Percentiles rank a stretch among this genome's conserved stretches.
Conservation (phyloP, 1,140 invertebrate genomes). For the Maconellicoccus hirsutus region DNA sequence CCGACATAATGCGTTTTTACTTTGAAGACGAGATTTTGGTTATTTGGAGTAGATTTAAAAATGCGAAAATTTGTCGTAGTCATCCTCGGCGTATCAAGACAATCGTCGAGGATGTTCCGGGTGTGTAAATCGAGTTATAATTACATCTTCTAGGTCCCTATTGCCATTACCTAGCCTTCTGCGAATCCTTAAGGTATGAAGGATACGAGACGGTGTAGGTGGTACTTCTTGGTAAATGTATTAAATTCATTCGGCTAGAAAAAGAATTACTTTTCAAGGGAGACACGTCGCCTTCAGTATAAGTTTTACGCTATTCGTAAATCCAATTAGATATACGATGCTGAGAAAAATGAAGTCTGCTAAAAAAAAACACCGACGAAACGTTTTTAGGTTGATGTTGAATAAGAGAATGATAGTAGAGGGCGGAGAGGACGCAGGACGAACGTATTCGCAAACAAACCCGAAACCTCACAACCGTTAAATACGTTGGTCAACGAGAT, state of each 20-base stretch:
- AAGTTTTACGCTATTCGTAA: not conserved
- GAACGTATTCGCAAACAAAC: not conserved
- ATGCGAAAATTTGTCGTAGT: no score
- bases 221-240: not conserved
- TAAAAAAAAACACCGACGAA: not conserved
- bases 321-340: not conserved
- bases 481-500: constrained; percentile 4
- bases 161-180: no score
- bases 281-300: not conserved
- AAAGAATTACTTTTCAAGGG: not conserved
- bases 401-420: not conserved
- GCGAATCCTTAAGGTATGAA: no score
- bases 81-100: no score
- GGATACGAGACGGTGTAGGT: no score
- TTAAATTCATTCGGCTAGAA: not conserved
- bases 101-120: no score
- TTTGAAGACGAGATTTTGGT: no score
- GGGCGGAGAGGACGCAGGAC: not conserved
- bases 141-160: no score
- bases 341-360: constrained; percentile 8
- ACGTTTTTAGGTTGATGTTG: no score
- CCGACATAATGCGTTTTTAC: constrained; percentile 1
- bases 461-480: not conserved
- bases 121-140: no score
- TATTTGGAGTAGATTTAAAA: no score